A percentile compares a stretch with the other conserved stretches of the same genome.
phyloP scores from a whole-genome alignment of 23 tunicate species.

The Halocynthia roretzi region DNA sequence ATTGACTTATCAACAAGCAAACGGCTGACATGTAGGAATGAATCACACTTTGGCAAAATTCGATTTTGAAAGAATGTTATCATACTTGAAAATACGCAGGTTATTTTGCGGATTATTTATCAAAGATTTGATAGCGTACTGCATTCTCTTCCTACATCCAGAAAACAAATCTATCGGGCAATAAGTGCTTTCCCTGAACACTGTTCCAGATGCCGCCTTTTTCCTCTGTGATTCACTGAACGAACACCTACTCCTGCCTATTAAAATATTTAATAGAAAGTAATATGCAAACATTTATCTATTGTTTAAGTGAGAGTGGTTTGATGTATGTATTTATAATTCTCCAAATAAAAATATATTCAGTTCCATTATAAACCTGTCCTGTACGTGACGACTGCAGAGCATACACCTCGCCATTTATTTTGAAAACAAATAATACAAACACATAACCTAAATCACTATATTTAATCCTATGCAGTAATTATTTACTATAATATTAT shows the following conservation, averaged over 20 bases:
- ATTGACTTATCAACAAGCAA: too few relatives aligned
- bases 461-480: not conserved
- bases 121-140: slow-evolving; percentile 10
- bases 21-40: too few relatives aligned
- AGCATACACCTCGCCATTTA: not conserved
- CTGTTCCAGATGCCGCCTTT: not conserved
- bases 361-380: too few relatives aligned
- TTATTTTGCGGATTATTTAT: slow-evolving; percentile 21
- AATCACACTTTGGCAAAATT: too few relatives aligned
- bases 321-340: too few relatives aligned
- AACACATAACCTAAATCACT: not conserved
- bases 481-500: too few relatives aligned
- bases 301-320: too few relatives aligned
- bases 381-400: too few relatives aligned
- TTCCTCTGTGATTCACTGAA: slow-evolving; percentile 11
- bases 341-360: too few relatives aligned
- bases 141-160: slow-evolving; percentile 19
- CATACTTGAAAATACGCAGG: slow-evolving; percentile 17
- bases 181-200: slow-evolving; percentile 3
- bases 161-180: slow-evolving; percentile 29
- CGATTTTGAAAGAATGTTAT: not conserved
- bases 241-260: slow-evolving; percentile 5
- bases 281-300: too few relatives aligned
- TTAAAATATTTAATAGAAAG: not conserved
- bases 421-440: not conserved